Evolutionary conservation across 2,797 vertebrate genomes (phyloP).

Genomic region (Gephyroberyx darwinii): DNA sequence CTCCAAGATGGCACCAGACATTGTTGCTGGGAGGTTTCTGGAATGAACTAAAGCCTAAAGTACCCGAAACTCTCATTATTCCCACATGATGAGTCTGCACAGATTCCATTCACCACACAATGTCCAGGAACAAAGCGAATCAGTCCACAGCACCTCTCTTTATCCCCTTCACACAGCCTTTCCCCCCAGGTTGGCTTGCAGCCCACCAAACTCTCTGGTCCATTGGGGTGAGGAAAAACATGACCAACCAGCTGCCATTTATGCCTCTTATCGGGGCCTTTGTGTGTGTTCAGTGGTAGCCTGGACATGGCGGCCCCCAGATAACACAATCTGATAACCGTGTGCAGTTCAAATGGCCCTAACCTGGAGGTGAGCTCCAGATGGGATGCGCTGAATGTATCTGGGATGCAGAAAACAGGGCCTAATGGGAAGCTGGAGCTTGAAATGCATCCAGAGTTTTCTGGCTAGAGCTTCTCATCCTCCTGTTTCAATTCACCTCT

Average conservation of each 20-base stretch:
- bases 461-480: constrained; percentile 8
- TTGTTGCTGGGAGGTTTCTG: not conserved
- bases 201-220: constrained; percentile 46
- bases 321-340: constrained; percentile 68
- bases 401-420: constrained; percentile 51
- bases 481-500: too few relatives aligned
- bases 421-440: constrained; percentile 18
- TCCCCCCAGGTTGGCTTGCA: constrained; percentile 44
- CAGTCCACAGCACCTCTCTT: constrained; percentile 48
- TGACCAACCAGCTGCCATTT: constrained; percentile 57
- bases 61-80: constrained; percentile 28
- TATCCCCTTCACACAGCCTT: constrained; percentile 61
- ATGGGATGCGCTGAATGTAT: constrained; percentile 30
- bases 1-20: constrained; percentile 8
- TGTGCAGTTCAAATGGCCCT: constrained; percentile 52
- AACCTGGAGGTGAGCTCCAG: constrained; percentile 60
- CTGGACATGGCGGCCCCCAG: constrained; percentile 60
- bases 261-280: constrained; percentile 66
- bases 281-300: constrained; percentile 56
- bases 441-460: constrained; percentile 19
- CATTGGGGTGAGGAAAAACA: constrained; percentile 53
- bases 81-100: constrained; percentile 8
- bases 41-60: constrained; percentile 10
- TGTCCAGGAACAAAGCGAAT: constrained; percentile 50
- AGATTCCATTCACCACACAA: constrained; percentile 39